A percentile compares a stretch with the other conserved stretches of the same genome.
Evolutionary conservation across 1,140 invertebrate genomes (phyloP).

Genomic region (Drosophila nebulosa): DNA sequence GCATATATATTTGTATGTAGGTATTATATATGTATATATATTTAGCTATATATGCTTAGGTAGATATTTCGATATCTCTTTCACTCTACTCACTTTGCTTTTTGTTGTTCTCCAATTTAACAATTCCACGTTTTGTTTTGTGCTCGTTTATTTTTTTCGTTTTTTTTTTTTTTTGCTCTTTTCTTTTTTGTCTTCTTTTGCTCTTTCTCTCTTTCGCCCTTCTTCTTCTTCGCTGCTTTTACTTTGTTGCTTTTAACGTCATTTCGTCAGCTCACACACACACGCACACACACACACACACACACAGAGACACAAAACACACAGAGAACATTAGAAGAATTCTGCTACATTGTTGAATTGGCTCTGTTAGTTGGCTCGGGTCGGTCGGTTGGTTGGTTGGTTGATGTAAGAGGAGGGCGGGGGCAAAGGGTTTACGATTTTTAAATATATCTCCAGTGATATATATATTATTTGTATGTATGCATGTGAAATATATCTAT

Average conservation of each 20-base stretch:
- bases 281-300: not conserved
- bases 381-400: too few species aligned
- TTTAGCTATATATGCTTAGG: not conserved
- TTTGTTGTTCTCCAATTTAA: conserved; percentile 26
- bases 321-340: conserved; percentile 27
- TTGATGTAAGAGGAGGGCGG: not conserved
- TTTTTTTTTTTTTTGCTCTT: conserved; percentile 23
- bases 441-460: too few species aligned
- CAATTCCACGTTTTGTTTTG: conserved; percentile 20
- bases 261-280: conserved; percentile 37
- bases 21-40: not conserved
- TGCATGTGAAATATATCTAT: not conserved
- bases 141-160: too few species aligned
- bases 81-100: conserved; percentile 32
- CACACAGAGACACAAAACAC: conserved; percentile 8
- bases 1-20: too few species aligned
- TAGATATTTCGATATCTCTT: conserved; percentile 3
- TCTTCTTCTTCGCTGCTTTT: conserved; percentile 16
- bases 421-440: not conserved
- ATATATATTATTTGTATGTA: not conserved
- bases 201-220: conserved; percentile 7
- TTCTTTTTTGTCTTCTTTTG: conserved; percentile 30
- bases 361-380: not conserved
- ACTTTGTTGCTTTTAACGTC: conserved; percentile 40
- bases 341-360: conserved; percentile 6